Conservation (phyloP, 2,113 vertebrate species). For the Eretmodus cyanostictus region DNA sequence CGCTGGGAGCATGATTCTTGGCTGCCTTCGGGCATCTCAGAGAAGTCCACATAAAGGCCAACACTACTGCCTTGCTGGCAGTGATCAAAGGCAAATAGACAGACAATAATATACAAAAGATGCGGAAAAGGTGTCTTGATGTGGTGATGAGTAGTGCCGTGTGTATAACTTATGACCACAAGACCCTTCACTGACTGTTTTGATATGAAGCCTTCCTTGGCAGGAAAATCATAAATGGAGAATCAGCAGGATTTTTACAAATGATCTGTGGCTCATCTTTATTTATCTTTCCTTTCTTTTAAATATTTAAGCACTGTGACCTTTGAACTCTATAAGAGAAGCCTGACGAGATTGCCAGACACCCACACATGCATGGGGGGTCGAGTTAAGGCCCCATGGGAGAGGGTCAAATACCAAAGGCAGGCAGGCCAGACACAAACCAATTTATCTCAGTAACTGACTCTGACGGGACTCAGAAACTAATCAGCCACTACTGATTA, state of each 20-base stretch:
- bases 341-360: not conserved
- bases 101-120: not conserved
- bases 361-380: not conserved
- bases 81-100: constrained; percentile 12
- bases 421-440: not conserved
- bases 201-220: not conserved
- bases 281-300: not conserved
- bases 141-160: not conserved
- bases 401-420: not conserved
- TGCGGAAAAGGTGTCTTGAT: not conserved
- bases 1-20: not conserved
- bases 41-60: not conserved
- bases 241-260: not conserved
- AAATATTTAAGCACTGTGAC: constrained; percentile 3
- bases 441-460: constrained; percentile 51
- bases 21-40: not conserved
- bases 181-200: not conserved
- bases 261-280: not conserved
- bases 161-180: not conserved
- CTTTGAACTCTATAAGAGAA: not conserved
- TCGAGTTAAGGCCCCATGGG: constrained; percentile 16
- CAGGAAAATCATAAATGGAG: not conserved
- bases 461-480: constrained; percentile 9
- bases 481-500: constrained; percentile 16
- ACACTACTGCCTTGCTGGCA: not conserved